phyloP scores from a whole-genome alignment of 2,888 invertebrate species.

The Omphaloscelis lunosa region DNA sequence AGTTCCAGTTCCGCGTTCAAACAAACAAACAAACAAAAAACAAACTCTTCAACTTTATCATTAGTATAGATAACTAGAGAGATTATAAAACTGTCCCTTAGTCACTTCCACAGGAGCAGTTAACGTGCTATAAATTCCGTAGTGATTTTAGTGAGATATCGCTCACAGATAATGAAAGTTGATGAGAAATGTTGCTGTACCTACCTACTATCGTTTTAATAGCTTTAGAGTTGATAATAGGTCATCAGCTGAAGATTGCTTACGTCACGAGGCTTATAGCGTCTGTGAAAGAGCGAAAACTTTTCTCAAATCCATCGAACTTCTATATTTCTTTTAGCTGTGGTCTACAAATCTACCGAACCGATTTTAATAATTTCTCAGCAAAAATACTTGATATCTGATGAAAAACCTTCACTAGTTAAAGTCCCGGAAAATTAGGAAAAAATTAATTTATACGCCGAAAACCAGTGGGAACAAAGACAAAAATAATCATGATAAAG shows the following conservation, averaged over 20 bases:
- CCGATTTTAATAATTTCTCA: too few relatives aligned
- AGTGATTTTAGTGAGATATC: background rate
- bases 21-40: too few relatives aligned
- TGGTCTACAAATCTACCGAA: too few relatives aligned
- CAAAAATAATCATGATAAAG: background rate
- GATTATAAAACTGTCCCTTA: background rate
- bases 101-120: background rate
- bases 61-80: too few relatives aligned
- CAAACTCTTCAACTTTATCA: too few relatives aligned
- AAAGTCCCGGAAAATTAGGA: background rate
- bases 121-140: slow-evolving; percentile 2
- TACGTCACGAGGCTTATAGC: background rate
- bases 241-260: slow-evolving; percentile 12
- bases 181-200: slow-evolving; percentile 27
- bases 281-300: background rate
- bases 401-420: too few relatives aligned
- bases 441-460: background rate
- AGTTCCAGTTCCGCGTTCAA: too few relatives aligned
- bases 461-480: background rate
- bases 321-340: too few relatives aligned
- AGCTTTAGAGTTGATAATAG: slow-evolving; percentile 8
- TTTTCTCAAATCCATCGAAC: too few relatives aligned
- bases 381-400: too few relatives aligned
- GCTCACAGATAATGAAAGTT: slow-evolving; percentile 15
- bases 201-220: slow-evolving; percentile 31